Conservation (phyloP, 1,140 invertebrate genomes). For the Drosophila neocordata region DNA sequence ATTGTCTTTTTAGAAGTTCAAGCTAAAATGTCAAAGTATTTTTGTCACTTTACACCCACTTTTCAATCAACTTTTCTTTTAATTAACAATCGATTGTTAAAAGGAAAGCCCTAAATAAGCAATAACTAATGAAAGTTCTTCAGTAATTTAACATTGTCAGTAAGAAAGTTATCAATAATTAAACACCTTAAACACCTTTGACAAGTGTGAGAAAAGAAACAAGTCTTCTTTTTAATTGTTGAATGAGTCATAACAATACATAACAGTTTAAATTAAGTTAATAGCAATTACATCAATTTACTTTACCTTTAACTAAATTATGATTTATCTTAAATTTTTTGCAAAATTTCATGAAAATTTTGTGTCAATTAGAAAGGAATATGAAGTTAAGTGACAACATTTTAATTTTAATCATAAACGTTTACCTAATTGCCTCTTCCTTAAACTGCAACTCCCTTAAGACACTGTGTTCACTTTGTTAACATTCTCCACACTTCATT, state of each 20-base stretch:
- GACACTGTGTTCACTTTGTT: conserved; percentile 6
- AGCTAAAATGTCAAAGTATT: conserved; percentile 1
- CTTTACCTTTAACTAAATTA: no score
- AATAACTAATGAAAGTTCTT: background rate
- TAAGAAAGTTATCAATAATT: background rate
- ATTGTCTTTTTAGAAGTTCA: background rate
- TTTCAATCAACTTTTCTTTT: background rate
- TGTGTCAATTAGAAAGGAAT: background rate
- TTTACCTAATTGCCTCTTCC: conserved; percentile 23
- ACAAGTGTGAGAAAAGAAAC: no score
- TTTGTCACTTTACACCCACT: background rate
- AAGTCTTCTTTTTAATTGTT: no score
- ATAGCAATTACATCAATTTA: no score
- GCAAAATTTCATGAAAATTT: no score
- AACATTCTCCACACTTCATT: conserved; percentile 9
- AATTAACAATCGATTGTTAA: conserved; percentile 1
- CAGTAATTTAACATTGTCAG: background rate
- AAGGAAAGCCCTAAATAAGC: background rate
- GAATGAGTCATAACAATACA: no score
- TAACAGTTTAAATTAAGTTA: no score
- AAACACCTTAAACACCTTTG: no score
- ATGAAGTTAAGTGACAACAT: conserved; percentile 37
- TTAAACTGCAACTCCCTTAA: conserved; percentile 6
- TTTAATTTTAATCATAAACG: conserved; percentile 26
- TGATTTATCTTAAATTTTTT: no score